Percentiles rank a stretch among this genome's conserved stretches.
phyloP scores from a whole-genome alignment of 2,113 vertebrate genomes.

The Perca fluviatilis region DNA sequence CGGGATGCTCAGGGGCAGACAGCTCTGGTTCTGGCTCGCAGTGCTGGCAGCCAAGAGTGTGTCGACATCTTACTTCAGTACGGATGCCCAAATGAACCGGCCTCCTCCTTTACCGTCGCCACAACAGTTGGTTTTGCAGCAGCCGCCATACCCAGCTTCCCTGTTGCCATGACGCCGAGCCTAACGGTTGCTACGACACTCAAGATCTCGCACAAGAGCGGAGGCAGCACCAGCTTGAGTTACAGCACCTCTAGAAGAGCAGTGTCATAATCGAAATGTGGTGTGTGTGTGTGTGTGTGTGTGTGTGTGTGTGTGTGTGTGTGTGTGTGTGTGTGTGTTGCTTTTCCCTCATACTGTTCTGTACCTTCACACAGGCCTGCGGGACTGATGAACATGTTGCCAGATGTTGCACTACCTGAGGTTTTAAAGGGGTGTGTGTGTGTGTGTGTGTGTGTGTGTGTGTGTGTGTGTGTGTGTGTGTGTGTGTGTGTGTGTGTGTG shows the following conservation, averaged over 20 bases:
- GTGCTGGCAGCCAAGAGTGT: conserved; percentile 93
- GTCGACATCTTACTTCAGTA: conserved; percentile 93
- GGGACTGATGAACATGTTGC: conserved; percentile 36
- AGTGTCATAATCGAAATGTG: conserved; percentile 72
- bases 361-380: conserved; percentile 28
- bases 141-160: conserved; percentile 82
- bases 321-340: conserved; percentile 13
- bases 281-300: conserved; percentile 27
- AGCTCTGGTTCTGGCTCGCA: conserved; percentile 88
- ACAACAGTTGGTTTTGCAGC: conserved; percentile 62
- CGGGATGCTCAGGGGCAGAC: conserved; percentile 91
- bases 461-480: conserved; percentile 22
- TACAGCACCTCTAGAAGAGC: conserved; percentile 87
- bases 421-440: conserved; percentile 23
- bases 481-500: conserved; percentile 1
- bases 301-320: neutral
- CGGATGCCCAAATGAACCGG: conserved; percentile 87
- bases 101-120: conserved; percentile 40
- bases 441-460: conserved; percentile 1
- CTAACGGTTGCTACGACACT: conserved; percentile 84
- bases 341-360: conserved; percentile 53
- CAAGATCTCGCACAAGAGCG: conserved; percentile 88
- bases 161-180: conserved; percentile 83
- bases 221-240: conserved; percentile 87
- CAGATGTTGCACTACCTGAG: conserved; percentile 49